Percentiles rank a stretch among this genome's conserved stretches.
Evolutionary conservation across 2,113 vertebrate species (phyloP).

Genomic region (Pseudorhombus dupliciocellatus): DNA sequence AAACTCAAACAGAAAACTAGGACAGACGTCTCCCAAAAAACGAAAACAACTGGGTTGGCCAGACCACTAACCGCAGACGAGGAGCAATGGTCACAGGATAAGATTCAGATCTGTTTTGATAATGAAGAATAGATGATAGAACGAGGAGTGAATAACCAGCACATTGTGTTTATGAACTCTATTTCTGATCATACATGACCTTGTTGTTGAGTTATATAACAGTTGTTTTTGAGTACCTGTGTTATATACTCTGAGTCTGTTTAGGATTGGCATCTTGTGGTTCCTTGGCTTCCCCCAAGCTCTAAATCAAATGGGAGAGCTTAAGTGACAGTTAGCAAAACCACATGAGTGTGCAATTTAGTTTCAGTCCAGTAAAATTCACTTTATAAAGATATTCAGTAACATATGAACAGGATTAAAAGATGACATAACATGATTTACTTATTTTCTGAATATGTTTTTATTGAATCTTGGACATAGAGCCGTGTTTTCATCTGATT

Average conservation of each 20-base stretch:
- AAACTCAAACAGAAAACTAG: too few species aligned
- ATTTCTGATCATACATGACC: background rate
- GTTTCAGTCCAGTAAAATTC: conserved; percentile 3
- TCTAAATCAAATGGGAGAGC: background rate
- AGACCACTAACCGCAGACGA: too few species aligned
- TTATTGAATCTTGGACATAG: background rate
- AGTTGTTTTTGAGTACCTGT: background rate
- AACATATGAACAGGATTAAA: background rate
- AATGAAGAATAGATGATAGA: background rate
- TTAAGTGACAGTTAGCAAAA: background rate
- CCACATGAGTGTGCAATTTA: background rate
- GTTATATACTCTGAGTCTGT: background rate
- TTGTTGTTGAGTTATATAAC: background rate
- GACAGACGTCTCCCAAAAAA: too few species aligned
- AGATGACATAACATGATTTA: background rate
- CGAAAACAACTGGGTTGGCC: too few species aligned
- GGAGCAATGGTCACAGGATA: too few species aligned
- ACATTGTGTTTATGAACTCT: background rate
- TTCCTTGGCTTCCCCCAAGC: background rate
- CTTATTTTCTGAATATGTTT: background rate
- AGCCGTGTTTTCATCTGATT: background rate
- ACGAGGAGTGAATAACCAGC: background rate
- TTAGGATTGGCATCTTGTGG: background rate
- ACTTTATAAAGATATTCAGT: background rate
- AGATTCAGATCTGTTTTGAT: background rate